phyloP scores from a whole-genome alignment of 2,888 invertebrate species.

The Drosophila putrida region DNA sequence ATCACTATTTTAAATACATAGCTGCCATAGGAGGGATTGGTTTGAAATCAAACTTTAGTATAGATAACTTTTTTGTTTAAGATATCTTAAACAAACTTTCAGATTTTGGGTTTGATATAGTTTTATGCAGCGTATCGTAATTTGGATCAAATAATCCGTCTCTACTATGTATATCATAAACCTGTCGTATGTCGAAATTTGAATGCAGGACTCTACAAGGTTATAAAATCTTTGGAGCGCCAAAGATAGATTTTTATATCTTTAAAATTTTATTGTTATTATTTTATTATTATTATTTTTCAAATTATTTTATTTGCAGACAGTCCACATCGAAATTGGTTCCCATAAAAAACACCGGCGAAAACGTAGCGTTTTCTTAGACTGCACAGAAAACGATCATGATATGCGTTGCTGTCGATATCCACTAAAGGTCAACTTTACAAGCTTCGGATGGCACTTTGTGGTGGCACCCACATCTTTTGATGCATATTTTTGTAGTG shows the following conservation, averaged over 20 bases:
- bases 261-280: background rate
- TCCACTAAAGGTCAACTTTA: slow-evolving; percentile 96
- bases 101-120: too few species aligned
- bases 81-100: too few species aligned
- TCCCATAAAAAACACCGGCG: slow-evolving; percentile 86
- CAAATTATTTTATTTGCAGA: slow-evolving; percentile 61
- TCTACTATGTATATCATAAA: too few species aligned
- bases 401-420: slow-evolving; percentile 97
- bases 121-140: too few species aligned
- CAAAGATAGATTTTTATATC: background rate
- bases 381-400: slow-evolving; percentile 90
- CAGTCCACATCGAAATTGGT: slow-evolving; percentile 84
- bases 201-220: too few species aligned
- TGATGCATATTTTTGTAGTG: slow-evolving; percentile 98
- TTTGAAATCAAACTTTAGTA: too few species aligned
- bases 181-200: too few species aligned
- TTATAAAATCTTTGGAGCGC: too few species aligned
- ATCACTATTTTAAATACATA: too few species aligned
- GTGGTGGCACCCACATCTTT: slow-evolving; percentile 98
- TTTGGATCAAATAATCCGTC: too few species aligned
- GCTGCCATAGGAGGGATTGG: too few species aligned
- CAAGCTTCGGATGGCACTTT: slow-evolving; percentile 97
- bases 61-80: too few species aligned
- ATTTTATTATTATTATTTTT: background rate
- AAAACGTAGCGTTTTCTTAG: slow-evolving; percentile 92